Evolutionary conservation across 2,888 invertebrate genomes (phyloP).

Genomic region (Agrenia bidenticulata): DNA sequence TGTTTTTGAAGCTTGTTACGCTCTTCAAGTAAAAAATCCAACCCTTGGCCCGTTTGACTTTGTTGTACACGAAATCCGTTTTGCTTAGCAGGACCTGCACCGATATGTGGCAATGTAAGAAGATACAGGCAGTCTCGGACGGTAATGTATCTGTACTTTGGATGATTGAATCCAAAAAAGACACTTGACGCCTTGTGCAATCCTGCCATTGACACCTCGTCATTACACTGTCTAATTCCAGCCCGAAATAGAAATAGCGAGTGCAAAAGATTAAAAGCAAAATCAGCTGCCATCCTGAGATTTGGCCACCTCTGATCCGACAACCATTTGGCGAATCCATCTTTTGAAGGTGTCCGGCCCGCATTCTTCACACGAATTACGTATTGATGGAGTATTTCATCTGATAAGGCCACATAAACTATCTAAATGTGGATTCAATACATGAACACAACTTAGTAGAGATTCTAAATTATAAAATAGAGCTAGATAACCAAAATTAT

Average conservation of each 20-base stretch:
- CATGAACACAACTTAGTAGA: no score
- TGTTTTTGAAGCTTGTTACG: constrained; percentile 6
- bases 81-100: constrained; percentile 2
- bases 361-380: no score
- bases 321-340: no score
- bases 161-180: constrained; percentile 3
- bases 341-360: no score
- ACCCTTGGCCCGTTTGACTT: neutral
- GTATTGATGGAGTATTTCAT: no score
- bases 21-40: constrained; percentile 6
- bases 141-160: neutral
- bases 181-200: neutral
- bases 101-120: neutral
- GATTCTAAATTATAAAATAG: neutral
- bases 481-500: neutral
- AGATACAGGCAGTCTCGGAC: neutral
- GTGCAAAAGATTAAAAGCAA: neutral
- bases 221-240: constrained; percentile 3
- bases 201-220: neutral
- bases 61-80: neutral
- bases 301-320: neutral
- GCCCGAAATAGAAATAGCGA: constrained; percentile 1
- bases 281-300: neutral
- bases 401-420: neutral
- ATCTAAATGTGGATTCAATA: neutral